phyloP scores from a whole-genome alignment of 1,140 invertebrate genomes.

The Daktulosphaira vitifoliae region DNA sequence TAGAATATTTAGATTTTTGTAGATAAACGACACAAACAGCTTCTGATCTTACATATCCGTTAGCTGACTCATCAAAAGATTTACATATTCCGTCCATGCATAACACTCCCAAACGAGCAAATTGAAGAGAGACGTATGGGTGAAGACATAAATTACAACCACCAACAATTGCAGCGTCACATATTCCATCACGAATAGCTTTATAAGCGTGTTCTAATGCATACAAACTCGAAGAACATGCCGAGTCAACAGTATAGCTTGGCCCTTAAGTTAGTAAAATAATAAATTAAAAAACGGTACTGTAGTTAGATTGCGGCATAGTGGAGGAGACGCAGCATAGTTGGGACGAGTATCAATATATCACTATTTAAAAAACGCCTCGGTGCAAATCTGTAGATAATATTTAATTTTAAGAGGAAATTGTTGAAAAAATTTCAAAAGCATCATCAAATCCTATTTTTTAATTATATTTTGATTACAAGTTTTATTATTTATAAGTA shows the following conservation, averaged over 20 bases:
- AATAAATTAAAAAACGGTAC: too few relatives aligned
- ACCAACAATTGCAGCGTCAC: constrained; percentile 80
- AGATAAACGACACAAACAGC: constrained; percentile 67
- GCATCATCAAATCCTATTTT: too few relatives aligned
- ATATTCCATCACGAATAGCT: constrained; percentile 63
- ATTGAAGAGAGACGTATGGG: constrained; percentile 76
- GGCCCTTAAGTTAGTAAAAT: constrained; percentile 54
- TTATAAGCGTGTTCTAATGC: constrained; percentile 75
- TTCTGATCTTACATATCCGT: constrained; percentile 68
- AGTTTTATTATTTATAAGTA: too few relatives aligned
- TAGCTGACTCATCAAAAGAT: constrained; percentile 71
- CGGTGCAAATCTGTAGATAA: too few relatives aligned
- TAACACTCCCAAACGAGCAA: constrained; percentile 64
- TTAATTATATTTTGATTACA: too few relatives aligned
- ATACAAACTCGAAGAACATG: constrained; percentile 80
- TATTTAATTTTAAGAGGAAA: too few relatives aligned
- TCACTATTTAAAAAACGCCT: too few relatives aligned
- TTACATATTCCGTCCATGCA: constrained; percentile 78
- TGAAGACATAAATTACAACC: constrained; percentile 76
- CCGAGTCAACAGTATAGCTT: constrained; percentile 75
- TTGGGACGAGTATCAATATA: too few relatives aligned
- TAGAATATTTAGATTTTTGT: constrained; percentile 70
- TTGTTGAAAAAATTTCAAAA: too few relatives aligned
- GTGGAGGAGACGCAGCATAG: too few relatives aligned
- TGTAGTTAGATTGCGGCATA: too few relatives aligned